A percentile compares a stretch with the other conserved stretches of the same genome.
Evolutionary conservation across 2,888 invertebrate species (phyloP).

Genomic region (Sphaeridia pumilis): DNA sequence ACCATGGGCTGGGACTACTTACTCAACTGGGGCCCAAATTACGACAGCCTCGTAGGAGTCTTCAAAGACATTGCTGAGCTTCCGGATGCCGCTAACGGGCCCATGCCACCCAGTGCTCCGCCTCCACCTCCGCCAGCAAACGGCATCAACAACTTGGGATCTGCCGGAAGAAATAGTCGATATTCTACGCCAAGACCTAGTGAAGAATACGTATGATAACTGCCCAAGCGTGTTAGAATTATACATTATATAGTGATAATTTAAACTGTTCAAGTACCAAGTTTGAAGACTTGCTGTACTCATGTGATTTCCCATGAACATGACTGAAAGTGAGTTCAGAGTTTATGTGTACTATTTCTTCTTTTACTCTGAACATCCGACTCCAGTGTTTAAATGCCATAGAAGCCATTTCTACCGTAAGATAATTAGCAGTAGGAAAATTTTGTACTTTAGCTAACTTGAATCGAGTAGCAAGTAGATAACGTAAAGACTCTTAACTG

Average conservation of each 20-base stretch:
- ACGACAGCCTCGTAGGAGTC: conserved; percentile 87
- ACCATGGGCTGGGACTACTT: conserved; percentile 83
- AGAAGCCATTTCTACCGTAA: too few relatives aligned
- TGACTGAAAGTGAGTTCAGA: too few relatives aligned
- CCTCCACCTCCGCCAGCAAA: conserved; percentile 19
- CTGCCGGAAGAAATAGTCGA: conserved; percentile 30
- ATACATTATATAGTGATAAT: background rate
- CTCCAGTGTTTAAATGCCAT: too few relatives aligned
- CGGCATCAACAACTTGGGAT: conserved; percentile 25
- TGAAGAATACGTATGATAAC: conserved; percentile 76
- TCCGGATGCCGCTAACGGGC: conserved; percentile 50
- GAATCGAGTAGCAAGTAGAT: too few relatives aligned
- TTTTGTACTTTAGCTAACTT: too few relatives aligned
- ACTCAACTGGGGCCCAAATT: conserved; percentile 92
- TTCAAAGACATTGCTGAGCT: conserved; percentile 93
- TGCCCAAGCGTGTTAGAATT: background rate
- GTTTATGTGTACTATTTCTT: too few relatives aligned
- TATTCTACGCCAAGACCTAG: conserved; percentile 62
- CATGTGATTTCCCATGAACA: too few relatives aligned
- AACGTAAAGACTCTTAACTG: too few relatives aligned
- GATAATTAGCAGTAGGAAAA: too few relatives aligned
- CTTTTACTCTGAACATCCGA: too few relatives aligned
- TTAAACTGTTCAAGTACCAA: background rate
- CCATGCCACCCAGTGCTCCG: conserved; percentile 1
- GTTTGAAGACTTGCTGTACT: too few relatives aligned